A percentile compares a stretch with the other conserved stretches of the same genome.
These are phyloP conservation scores for Hyposoter dolosus DNA, from an alignment of 2,888 invertebrate genomes.

Conservation along the genomic window DNA sequence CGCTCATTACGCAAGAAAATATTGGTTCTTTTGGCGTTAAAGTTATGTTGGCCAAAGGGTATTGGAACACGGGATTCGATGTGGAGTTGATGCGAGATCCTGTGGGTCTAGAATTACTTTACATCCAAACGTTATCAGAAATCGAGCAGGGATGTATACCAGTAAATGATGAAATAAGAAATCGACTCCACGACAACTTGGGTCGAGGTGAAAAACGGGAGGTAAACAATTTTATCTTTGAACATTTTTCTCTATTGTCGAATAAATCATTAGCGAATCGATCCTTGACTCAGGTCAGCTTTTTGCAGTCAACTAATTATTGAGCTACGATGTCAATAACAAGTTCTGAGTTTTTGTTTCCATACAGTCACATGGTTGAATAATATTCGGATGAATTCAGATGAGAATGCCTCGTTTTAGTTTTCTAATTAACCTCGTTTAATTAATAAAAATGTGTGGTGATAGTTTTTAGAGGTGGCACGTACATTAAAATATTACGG, in stretches of 20 bases:
- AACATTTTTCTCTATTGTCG: not conserved
- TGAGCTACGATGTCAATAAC: too few species aligned
- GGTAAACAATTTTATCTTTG: slow-evolving; percentile 84
- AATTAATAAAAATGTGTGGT: slow-evolving; percentile 58
- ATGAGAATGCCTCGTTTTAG: not conserved
- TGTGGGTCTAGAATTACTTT: slow-evolving; percentile 93
- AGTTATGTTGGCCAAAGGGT: slow-evolving; percentile 95
- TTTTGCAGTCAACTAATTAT: too few species aligned
- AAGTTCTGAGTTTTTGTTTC: too few species aligned
- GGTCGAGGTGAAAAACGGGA: slow-evolving; percentile 93
- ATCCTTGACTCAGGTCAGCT: too few species aligned
- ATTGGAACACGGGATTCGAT: slow-evolving; percentile 95
- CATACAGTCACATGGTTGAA: not conserved
- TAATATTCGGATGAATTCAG: not conserved
- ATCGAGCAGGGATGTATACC: slow-evolving; percentile 95
- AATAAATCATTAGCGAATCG: not conserved
- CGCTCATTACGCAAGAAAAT: slow-evolving; percentile 94
- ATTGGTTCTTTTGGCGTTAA: slow-evolving; percentile 89
- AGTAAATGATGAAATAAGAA: slow-evolving; percentile 89
- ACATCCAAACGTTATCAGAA: slow-evolving; percentile 94
- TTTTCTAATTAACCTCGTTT: not conserved
- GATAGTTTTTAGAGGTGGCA: slow-evolving; percentile 94
- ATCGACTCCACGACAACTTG: slow-evolving; percentile 90
- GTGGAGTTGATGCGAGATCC: slow-evolving; percentile 92
- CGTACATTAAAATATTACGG: slow-evolving; percentile 95